phyloP scores from a whole-genome alignment of 2,113 vertebrate genomes.

The Seriola aureovittata region DNA sequence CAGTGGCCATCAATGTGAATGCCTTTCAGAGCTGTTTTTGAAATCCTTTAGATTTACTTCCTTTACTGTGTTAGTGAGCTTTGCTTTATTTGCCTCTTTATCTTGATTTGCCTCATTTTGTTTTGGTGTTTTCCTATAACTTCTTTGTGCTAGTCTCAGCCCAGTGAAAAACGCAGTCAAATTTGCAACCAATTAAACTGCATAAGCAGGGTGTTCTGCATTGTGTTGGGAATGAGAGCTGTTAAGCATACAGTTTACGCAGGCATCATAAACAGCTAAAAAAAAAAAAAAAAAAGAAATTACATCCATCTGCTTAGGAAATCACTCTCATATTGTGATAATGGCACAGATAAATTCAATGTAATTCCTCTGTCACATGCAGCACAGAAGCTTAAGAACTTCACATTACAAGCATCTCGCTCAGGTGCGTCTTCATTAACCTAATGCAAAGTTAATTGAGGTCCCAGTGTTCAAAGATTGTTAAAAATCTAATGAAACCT shows the following conservation, averaged over 20 bases:
- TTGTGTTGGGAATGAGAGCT: constrained; percentile 28
- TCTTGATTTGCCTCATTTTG: constrained; percentile 23
- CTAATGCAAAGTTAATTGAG: neutral
- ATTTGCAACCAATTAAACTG: constrained; percentile 49
- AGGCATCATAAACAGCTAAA: neutral
- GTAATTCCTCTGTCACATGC: constrained; percentile 6
- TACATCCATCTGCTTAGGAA: constrained; percentile 29
- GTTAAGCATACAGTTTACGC: constrained; percentile 27
- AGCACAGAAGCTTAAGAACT: neutral
- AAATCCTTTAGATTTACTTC: neutral
- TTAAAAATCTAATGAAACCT: constrained; percentile 7
- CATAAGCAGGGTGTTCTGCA: constrained; percentile 28
- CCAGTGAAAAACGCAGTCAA: constrained; percentile 22
- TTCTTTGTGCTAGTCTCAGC: constrained; percentile 10
- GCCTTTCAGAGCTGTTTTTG: neutral
- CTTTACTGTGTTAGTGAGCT: constrained; percentile 21
- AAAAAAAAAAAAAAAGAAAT: constrained; percentile 11
- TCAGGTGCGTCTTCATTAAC: constrained; percentile 13
- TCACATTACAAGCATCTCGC: constrained; percentile 2
- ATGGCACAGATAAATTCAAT: neutral
- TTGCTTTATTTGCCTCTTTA: constrained; percentile 2
- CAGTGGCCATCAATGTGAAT: neutral
- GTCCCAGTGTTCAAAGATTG: neutral
- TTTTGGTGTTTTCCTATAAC: constrained; percentile 14
- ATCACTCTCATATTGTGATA: constrained; percentile 12